phyloP scores from a whole-genome alignment of 2,113 vertebrate genomes.

The Leucoraja erinaceus region DNA sequence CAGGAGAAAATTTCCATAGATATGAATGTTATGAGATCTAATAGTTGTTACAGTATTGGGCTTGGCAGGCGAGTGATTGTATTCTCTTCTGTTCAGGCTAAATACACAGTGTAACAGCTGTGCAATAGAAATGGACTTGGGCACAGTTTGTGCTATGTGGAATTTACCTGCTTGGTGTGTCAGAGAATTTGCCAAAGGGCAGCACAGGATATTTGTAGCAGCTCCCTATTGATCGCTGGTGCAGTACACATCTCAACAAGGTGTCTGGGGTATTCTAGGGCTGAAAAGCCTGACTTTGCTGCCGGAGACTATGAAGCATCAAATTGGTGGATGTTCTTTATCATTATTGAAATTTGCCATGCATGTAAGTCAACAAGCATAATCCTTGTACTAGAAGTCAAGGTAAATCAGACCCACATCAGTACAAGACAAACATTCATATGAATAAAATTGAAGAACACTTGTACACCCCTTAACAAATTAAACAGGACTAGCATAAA shows the following conservation, averaged over 20 bases:
- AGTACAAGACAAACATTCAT: not conserved
- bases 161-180: not conserved
- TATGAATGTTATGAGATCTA: not conserved
- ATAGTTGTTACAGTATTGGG: not conserved
- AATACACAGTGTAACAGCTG: not conserved
- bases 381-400: not conserved
- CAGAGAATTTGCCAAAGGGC: not conserved
- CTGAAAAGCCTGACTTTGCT: not conserved
- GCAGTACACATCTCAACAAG: not conserved
- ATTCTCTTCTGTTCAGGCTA: not conserved
- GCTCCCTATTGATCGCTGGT: not conserved
- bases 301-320: not conserved
- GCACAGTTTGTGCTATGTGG: not conserved
- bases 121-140: not conserved
- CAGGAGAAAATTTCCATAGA: too few relatives aligned
- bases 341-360: not conserved
- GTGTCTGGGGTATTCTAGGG: not conserved
- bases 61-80: not conserved
- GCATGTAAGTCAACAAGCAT: not conserved
- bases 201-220: not conserved
- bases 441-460: not conserved
- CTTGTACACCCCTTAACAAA: not conserved
- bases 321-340: not conserved
- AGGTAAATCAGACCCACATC: not conserved
- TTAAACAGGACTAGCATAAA: not conserved